Base-by-base conservation (phyloP, 2,888 invertebrate species). In the Agrilus biguttatus region DNA sequence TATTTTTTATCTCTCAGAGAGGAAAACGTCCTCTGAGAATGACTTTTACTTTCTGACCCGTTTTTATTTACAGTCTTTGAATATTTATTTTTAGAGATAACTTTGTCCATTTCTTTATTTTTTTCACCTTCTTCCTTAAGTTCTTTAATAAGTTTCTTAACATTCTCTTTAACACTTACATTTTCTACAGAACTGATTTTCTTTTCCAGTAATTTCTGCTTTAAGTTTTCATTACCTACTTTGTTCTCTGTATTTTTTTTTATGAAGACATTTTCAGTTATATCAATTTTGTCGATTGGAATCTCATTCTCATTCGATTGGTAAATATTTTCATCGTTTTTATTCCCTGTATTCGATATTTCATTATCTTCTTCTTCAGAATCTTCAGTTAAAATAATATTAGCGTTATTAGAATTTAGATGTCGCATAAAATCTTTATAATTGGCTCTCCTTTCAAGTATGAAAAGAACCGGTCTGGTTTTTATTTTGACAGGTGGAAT, bases 381-480 rank as follows among this genome's bases (percentile, higher is more conserved):
- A 14, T 34, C 17, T 23, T 14, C 35, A 14, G 8, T 17, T 36
- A 70, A 68, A 47, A 69, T 70, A 42, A 67, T 59, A 46, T 59
- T 10, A 37, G 7, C 19, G 12, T 13, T 14, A 2, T 13, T 38
- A 40, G 45, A 47, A 39, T 52, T 49, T 35, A 47, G 49, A 44
- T 57, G 56, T 33, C 60, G 60, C 19, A 66, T 56, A 45, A 71
- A 70, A 51, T 72, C 69, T 46, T 69, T 65, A 38, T 73, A 69
- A 54, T 76, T 74, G 40, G 72, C 65, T 58, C 74, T 78, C 53
- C 79, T 73, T 62, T 80, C 81, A 53, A 91, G 69, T 53, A 90
- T 81, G 49, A 83, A 86, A 47, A 91, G 71, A 39, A 82, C 79
- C 2, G 89, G 87, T 60, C 83, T 87, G 1, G 83, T 86, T 67